Base-by-base conservation (phyloP, 2,113 vertebrate genomes). In the Colaptes auratus region DNA sequence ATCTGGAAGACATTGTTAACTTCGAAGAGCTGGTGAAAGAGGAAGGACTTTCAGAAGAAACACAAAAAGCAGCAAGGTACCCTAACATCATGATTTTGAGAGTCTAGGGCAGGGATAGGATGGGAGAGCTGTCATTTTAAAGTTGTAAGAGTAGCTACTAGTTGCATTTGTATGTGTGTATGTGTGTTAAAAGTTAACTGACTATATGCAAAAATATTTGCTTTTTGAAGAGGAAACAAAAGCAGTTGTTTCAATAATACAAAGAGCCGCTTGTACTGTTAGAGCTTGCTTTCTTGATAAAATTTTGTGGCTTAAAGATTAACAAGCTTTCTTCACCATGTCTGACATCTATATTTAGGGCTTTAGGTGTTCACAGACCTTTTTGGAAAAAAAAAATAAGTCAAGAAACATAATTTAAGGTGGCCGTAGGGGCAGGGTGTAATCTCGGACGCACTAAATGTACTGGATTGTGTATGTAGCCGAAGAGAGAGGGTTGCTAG, bases 21-120 rank as follows among this genome's bases (percentile, higher is more conserved):
- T 99, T 99, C 97, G 99, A 99, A 97, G 99, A 99, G 97, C 97
- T 99, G 83, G 99, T 99, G 83, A 99, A 99, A 97, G 99, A 99
- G 96, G 99, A 99, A 96, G 98, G 97, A 12, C 98, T 99, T 42
- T 98, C 99, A 14, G 99, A 99, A 96, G 99, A 99, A 97, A 99
- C 99, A 3, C 98, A 98, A 88, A 99, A 97, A 97, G 98, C 99
- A 89, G 99, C 99, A 52, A 98, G 99, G 99, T 99, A 98, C 80
- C 36, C 3, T 53, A 31, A 39, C 50, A 56, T 83, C 21, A 1
- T 50, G 9, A 42, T 71, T 60, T 88, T 80, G 58, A 82, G 25
- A 23, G 31, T 69, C 63, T 81, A 27, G 30, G 58, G 8, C 13
- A 52, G 70, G 30, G 30, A 16, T 65, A 20, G 39, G 14, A 52